Evolutionary conservation across 2,888 invertebrate species (phyloP), one percentile per base, ranked within the genome.

Genomic region (Acronicta leporina): DNA sequence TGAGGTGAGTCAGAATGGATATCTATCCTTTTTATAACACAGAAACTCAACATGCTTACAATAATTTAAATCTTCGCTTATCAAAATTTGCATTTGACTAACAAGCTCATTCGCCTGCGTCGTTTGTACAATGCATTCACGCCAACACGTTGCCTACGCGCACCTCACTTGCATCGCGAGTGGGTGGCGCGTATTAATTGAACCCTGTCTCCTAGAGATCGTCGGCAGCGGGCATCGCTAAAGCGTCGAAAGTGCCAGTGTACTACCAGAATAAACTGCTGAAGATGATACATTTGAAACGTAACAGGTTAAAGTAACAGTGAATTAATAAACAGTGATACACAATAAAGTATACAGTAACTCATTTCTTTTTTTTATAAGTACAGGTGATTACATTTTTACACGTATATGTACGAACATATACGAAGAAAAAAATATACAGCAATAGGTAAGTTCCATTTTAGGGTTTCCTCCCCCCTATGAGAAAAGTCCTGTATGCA

Each of bases 61-160:
- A 38, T 52, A 65, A 72, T 60, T 20, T 55, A 42, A 59, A 40
- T 52, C 60, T 43, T 20, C 48, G 41, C 25, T 8, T n/a, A 44
- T 50, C 52, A 67, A 20, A 45, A 72, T 69, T 66, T 57, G 51
- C 54, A 68, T 72, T 66, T 46, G 48, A 46, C 49, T 49, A 68
- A 68, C 58, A 58, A 73, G 56, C 50, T 14, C 0, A n/a, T 41
- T 43, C 8, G 8, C 20, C 8, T 11, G 16, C 30, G 44, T 46
- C 45, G 16, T 25, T 20, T 15, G 25, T n/a, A 55, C 51, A 63
- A 67, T 69, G 52, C 45, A 42, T 58, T 50, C n/a, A 46, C 68
- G 41, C 73, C 70, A 73, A 73, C 74, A 53, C 69, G 10, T 40
- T 46, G 7, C 50, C 63, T 56, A 63, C 67, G 52, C 67, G 14